Percentiles rank a stretch among this genome's conserved stretches.
phyloP scores from a whole-genome alignment of 2,113 vertebrate genomes.

The Erythrolamprus reginae region DNA sequence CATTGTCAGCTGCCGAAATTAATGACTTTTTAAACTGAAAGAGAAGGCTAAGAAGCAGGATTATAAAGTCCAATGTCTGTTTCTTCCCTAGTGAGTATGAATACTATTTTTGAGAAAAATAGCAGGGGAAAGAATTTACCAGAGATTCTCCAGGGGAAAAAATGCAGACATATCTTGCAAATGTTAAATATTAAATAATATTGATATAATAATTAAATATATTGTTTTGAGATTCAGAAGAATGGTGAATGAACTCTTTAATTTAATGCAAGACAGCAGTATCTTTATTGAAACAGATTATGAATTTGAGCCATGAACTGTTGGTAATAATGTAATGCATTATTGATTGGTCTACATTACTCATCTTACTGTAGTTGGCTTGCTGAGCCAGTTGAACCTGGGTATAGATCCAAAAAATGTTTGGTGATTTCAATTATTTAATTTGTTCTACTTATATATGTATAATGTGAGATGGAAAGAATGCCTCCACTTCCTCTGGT shows the following conservation, averaged over 20 bases:
- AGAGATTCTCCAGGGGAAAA: background rate
- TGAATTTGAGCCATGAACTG: constrained; percentile 29
- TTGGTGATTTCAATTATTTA: background rate
- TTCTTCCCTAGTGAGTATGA: background rate
- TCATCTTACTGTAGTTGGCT: background rate
- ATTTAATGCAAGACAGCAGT: background rate
- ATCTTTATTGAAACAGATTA: background rate
- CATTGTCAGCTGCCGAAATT: background rate
- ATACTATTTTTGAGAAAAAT: background rate
- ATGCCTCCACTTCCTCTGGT: background rate
- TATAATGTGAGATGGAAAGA: background rate
- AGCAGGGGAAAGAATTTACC: background rate
- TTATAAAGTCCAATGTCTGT: background rate
- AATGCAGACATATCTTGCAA: background rate
- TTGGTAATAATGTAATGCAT: background rate
- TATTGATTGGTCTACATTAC: constrained; percentile 16
- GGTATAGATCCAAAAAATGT: background rate
- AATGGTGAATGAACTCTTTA: background rate
- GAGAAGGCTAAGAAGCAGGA: background rate
- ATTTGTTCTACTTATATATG: background rate
- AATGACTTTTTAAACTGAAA: background rate
- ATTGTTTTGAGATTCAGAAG: background rate
- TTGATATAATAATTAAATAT: no score
- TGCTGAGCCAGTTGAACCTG: background rate
- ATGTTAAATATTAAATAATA: no score